Evolutionary conservation across 2,888 invertebrate genomes (phyloP), one percentile per base, ranked within the genome.

Genomic region (Oligia latruncula): DNA sequence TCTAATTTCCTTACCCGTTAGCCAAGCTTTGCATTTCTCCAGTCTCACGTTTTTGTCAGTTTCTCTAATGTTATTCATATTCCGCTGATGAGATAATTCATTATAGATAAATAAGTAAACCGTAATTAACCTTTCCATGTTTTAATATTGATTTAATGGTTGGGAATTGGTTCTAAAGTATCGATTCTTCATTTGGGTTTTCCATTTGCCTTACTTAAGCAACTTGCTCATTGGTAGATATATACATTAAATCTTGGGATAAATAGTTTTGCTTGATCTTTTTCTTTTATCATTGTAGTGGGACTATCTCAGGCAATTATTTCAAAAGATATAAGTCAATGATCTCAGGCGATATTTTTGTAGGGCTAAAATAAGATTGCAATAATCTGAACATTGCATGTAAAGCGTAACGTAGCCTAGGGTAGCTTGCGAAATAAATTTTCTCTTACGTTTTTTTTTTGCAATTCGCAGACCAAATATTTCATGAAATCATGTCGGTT

Each of bases 41-140:
- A 90, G 89, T 93, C 93, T 89, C 92, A 93, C 92, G 93, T 92
- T 93, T 92, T 92, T 93, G 62, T 81, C 1, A 17, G 85, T 86
- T 81, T 84, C 86, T 85, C 71, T 80, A 77, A 81, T 80, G 35
- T 72, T 78, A 82, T 84, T 88, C 80, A 79, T 84, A 79, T 81
- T 13, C 80, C 17, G 71, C 67, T 84, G 80, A 80, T 84, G 88
- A 77, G 72, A 80, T 78, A 73, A 81, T 86, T 86, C 74, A 88
- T 76, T 78, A 74, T 40, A 76, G 62, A 79, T 81, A 79, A 77
- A 79, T 77, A 60, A 65, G 58, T 72, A 55, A 46, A 55, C 46
- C 17, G 60, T 74, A 62, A 87, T 78, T 75, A 77, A 49, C 17
- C 35, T 82, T 68, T 49, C 52, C 0, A 71, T 62, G 55, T 64